These are phyloP conservation scores for Rattus rattus DNA, from an alignment of 2,113 vertebrate genomes.

Conservation along the genomic window DNA sequence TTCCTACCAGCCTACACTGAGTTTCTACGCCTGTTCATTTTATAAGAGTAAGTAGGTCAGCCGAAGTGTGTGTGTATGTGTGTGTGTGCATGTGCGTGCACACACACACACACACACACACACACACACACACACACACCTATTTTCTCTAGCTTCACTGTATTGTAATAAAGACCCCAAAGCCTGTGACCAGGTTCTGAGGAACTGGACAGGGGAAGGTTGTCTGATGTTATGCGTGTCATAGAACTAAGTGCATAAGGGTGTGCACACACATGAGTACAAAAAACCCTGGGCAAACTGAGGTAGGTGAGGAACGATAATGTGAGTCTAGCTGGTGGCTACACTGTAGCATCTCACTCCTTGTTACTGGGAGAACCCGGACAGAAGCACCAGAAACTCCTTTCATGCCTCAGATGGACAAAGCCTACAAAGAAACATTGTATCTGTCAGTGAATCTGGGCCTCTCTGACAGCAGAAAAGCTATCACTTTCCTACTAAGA, in stretches of 20 bases:
- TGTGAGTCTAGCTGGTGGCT: background rate
- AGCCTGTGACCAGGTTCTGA: no score
- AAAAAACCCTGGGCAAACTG: background rate
- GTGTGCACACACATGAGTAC: background rate
- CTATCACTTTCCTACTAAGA: background rate
- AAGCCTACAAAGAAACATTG: background rate
- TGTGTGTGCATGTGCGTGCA: rapidly evolving
- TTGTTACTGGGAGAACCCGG: background rate
- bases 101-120: no score
- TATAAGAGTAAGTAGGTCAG: no score
- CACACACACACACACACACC: no score
- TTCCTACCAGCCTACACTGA: background rate
- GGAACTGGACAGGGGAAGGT: background rate
- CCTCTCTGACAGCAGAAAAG: background rate
- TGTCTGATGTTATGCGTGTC: background rate
- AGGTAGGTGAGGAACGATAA: background rate
- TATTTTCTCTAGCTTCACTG: background rate
- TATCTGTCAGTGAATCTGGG: background rate
- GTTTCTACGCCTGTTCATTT: background rate
- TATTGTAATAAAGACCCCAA: background rate
- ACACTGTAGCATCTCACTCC: no score
- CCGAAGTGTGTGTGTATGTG: no score
- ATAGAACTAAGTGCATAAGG: background rate
- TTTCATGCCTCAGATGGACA: background rate
- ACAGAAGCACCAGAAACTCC: no score